A percentile compares a stretch with the other conserved stretches of the same genome.
These are phyloP conservation scores for Callipepla californica DNA, from an alignment of 2,113 vertebrate genomes.

Conservation along the genomic window DNA sequence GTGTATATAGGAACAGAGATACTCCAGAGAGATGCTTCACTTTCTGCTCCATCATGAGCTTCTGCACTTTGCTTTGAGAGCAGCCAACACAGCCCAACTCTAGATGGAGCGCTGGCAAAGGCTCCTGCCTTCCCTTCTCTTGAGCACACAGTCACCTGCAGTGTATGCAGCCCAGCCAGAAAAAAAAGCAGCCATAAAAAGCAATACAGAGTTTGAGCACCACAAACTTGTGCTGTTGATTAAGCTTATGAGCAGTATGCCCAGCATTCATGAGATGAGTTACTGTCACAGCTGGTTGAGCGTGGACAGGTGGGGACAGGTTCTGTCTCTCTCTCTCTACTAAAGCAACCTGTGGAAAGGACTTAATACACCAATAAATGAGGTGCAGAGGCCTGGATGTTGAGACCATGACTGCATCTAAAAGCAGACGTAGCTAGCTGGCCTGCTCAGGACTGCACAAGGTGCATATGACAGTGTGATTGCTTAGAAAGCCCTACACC, in stretches of 20 bases:
- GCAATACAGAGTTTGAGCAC: not conserved
- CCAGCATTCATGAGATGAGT: not conserved
- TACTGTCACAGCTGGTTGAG: fast-evolving
- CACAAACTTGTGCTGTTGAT: not conserved
- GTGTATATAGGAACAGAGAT: not conserved
- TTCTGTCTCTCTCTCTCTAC: not conserved
- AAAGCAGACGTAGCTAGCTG: not conserved
- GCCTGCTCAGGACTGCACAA: not conserved
- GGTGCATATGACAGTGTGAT: not conserved
- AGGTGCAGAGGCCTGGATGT: not conserved
- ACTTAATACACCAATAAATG: not conserved
- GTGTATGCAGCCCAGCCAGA: not conserved
- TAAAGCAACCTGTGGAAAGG: not conserved
- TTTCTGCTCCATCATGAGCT: not conserved
- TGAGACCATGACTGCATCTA: not conserved
- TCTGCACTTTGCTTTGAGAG: not conserved
- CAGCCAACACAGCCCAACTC: not conserved
- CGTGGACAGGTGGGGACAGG: not conserved
- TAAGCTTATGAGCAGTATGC: not conserved
- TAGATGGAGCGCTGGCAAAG: not conserved
- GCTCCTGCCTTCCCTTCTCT: not conserved
- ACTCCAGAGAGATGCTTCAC: not conserved
- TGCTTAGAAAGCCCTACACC: not conserved
- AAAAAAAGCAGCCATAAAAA: not conserved
- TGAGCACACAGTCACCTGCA: not conserved